Evolutionary conservation across 1,140 invertebrate genomes (phyloP).

Genomic region (Tachypleus tridentatus): DNA sequence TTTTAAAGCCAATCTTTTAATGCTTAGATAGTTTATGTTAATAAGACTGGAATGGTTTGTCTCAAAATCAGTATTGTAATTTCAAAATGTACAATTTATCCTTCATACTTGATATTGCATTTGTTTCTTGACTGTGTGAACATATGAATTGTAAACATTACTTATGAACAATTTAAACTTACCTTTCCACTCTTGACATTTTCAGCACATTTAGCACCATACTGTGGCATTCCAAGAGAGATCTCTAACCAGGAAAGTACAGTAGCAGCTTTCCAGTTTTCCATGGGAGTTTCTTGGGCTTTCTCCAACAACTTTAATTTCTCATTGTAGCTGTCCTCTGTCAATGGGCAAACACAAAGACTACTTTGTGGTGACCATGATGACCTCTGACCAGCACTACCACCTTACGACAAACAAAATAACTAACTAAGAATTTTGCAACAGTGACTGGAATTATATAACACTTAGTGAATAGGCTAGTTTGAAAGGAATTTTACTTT

Average conservation of each 20-base stretch:
- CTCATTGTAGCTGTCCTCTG: conserved; percentile 69
- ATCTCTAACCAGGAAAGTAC: conserved; percentile 88
- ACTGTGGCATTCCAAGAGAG: conserved; percentile 83
- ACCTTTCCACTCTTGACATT: conserved; percentile 92
- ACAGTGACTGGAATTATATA: too few species aligned
- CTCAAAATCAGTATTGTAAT: too few species aligned
- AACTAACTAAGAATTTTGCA: conserved; percentile 23
- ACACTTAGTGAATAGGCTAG: too few species aligned
- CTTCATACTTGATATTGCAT: too few species aligned
- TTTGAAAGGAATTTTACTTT: too few species aligned
- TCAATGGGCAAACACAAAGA: conserved; percentile 45
- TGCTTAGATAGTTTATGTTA: too few species aligned
- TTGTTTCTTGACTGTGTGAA: too few species aligned
- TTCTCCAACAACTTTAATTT: conserved; percentile 66
- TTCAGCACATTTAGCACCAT: conserved; percentile 72
- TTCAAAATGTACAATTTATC: too few species aligned
- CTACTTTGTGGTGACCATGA: conserved; percentile 25
- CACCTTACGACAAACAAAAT: conserved; percentile 17
- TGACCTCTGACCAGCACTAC: conserved; percentile 22
- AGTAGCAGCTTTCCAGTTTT: conserved; percentile 79
- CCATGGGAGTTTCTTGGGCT: conserved; percentile 70
- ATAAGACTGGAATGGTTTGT: too few species aligned
- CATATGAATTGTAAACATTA: too few species aligned
- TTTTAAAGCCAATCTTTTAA: too few species aligned
- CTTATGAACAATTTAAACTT: conserved; percentile 9